A percentile compares a stretch with the other conserved stretches of the same genome.
Evolutionary conservation across 2,113 vertebrate species (phyloP).

Genomic region (Mungos mungo): DNA sequence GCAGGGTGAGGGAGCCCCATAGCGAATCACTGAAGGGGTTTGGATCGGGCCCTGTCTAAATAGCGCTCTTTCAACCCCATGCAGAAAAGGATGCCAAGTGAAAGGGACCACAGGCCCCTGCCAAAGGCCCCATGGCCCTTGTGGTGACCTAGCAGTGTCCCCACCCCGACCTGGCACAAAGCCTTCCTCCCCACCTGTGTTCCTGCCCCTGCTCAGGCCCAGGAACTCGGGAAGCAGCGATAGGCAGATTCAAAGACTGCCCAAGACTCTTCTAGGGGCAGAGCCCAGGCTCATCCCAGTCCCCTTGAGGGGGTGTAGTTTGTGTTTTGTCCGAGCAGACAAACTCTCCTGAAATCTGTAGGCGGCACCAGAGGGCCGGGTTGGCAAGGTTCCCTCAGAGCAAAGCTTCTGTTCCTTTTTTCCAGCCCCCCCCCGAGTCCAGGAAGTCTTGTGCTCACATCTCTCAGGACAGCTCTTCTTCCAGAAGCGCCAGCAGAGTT

Average conservation of each 20-base stretch:
- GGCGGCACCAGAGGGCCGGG: background rate
- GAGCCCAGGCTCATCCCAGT: background rate
- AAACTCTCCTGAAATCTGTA: background rate
- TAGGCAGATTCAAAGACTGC: background rate
- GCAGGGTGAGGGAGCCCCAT: background rate
- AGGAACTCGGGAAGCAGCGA: background rate
- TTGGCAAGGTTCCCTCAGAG: background rate
- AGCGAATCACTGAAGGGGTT: background rate
- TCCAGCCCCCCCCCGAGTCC: background rate
- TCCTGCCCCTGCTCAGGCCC: background rate
- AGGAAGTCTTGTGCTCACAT: background rate
- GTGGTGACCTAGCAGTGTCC: too few species aligned
- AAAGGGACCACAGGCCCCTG: background rate
- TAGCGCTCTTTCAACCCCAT: background rate
- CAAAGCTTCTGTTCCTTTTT: background rate
- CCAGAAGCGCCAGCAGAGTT: background rate
- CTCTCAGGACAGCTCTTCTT: background rate
- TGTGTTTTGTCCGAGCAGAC: background rate
- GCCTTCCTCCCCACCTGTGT: background rate
- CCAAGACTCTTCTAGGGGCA: background rate
- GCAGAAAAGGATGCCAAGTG: background rate
- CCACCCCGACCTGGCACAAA: background rate
- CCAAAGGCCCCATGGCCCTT: fast-evolving
- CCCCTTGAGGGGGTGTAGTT: background rate
- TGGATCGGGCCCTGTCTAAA: background rate